Evolutionary conservation across 2,113 vertebrate species (phyloP), one percentile per base, ranked within the genome.

Genomic region (Eretmochelys imbricata): DNA sequence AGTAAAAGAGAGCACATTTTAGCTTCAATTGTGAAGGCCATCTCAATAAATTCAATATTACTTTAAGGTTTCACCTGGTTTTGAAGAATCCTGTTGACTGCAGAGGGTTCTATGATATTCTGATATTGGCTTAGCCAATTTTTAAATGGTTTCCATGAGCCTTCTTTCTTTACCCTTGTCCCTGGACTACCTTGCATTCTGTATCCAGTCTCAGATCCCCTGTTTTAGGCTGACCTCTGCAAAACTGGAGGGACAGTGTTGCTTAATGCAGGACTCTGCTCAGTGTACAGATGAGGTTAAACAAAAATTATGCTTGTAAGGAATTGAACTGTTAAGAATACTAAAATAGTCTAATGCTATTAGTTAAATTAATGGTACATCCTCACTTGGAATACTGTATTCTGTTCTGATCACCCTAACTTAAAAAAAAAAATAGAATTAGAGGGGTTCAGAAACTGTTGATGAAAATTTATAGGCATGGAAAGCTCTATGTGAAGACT

Each of bases 151-250:
- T 93, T 0, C 29, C 7, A 29, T 88, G 16, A 9, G 35, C 65
- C 38, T 83, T 76, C 55, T 78, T 16, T 4, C 11, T 14, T 31
- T 1, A 6, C 0, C 2, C 12, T 85, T 17, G 17, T 27, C 27
- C 84, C 2, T 48, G 1, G 4, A 4, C 13, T 57, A 0, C 4
- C 3, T 57, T 83, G 72, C 3, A 0, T 87, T 1, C 6, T 85
- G 0, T 53, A 46, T 69, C 5, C 8, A 75, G 27, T 69, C 22
- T 11, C 51, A 2, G 14, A 90, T 4, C 24, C 53, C 75, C 24
- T 65, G 17, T 9, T 79, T 22, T 22, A 92, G 10, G 1, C 12
- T 24, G 8, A 42, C 65, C 62, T 82, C 4, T 49, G 12, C 6
- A 86, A 0, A 59, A 12, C 12, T 88, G 82, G 1, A 55, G 5